Percentiles rank a stretch among this genome's conserved stretches.
Evolutionary conservation across 2,888 invertebrate genomes (phyloP).

Genomic region (Crematogaster levior): DNA sequence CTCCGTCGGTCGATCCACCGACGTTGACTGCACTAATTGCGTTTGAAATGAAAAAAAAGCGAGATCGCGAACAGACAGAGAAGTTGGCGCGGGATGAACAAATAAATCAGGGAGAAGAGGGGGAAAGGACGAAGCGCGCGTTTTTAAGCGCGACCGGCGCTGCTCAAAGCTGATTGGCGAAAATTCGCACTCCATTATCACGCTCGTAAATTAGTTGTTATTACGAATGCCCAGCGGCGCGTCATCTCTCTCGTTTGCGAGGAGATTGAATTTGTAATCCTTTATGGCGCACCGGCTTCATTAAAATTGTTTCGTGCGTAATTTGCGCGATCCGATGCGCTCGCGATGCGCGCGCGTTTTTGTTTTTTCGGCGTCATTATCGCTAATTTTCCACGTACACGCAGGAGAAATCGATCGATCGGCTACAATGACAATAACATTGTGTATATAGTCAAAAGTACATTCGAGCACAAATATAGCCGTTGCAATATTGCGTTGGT

Average conservation of each 20-base stretch:
- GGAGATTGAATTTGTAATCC: conserved; percentile 56
- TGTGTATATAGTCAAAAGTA: conserved; percentile 19
- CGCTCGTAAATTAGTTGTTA: conserved; percentile 52
- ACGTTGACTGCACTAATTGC: conserved; percentile 78
- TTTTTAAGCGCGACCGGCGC: conserved; percentile 53
- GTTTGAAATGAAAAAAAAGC: conserved; percentile 74
- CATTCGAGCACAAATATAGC: conserved; percentile 29
- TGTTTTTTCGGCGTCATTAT: conserved; percentile 46
- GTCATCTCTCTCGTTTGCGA: conserved; percentile 52
- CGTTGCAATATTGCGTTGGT: conserved; percentile 18
- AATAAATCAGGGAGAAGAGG: conserved; percentile 33
- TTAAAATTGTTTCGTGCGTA: conserved; percentile 56
- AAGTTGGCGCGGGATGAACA: conserved; percentile 46
- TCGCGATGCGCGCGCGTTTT: conserved; percentile 37
- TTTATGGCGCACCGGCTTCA: conserved; percentile 53
- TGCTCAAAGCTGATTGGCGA: conserved; percentile 72
- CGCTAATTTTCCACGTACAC: conserved; percentile 47
- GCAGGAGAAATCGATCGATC: conserved; percentile 41
- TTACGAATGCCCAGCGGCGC: conserved; percentile 53
- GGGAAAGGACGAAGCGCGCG: conserved; percentile 24
- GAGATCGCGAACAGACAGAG: conserved; percentile 53
- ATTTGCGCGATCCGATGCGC: conserved; percentile 51
- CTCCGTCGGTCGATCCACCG: conserved; percentile 68
- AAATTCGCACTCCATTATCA: conserved; percentile 69
- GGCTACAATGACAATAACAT: conserved; percentile 37